Evolutionary conservation across 2,888 invertebrate species (phyloP).

Genomic region (Lacanobia wlatinum): DNA sequence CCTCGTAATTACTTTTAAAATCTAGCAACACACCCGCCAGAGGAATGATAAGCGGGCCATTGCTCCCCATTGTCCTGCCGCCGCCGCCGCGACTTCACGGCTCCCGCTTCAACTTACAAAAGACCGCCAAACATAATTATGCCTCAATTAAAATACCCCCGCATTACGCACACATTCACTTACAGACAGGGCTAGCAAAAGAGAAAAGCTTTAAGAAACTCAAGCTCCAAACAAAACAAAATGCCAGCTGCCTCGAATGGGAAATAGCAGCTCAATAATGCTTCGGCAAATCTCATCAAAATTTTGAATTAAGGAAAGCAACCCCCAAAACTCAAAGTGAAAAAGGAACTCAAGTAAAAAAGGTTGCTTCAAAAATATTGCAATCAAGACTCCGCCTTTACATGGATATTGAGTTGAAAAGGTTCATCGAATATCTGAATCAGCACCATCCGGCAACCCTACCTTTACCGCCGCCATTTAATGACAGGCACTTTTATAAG

Average conservation of each 20-base stretch:
- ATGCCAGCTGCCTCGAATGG: conserved; percentile 4
- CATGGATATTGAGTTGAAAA: conserved; percentile 23
- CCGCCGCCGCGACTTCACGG: conserved; percentile 43
- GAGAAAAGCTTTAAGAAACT: background rate
- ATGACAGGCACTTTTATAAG: conserved; percentile 65
- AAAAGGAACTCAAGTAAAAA: conserved; percentile 4
- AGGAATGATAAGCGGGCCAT: conserved; percentile 65
- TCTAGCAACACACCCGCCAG: conserved; percentile 40
- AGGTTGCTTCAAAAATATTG: conserved; percentile 24
- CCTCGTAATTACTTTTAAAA: conserved; percentile 53
- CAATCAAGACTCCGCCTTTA: conserved; percentile 12
- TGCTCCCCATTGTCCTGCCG: conserved; percentile 59
- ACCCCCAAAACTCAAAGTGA: conserved; percentile 8
- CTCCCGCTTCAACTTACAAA: conserved; percentile 67
- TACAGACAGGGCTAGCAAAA: conserved; percentile 40
- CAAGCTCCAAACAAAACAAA: background rate
- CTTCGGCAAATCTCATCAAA: background rate
- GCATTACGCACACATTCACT: conserved; percentile 68
- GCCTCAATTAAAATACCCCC: conserved; percentile 78
- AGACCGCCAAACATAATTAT: conserved; percentile 72
- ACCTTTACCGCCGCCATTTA: conserved; percentile 56
- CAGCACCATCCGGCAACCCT: conserved; percentile 51
- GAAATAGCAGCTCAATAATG: conserved; percentile 9
- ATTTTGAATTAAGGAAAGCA: conserved; percentile 22
- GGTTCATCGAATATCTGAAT: conserved; percentile 29